Evolutionary conservation across 2,113 vertebrate genomes (phyloP).

Genomic region (Laticauda laticaudata): DNA sequence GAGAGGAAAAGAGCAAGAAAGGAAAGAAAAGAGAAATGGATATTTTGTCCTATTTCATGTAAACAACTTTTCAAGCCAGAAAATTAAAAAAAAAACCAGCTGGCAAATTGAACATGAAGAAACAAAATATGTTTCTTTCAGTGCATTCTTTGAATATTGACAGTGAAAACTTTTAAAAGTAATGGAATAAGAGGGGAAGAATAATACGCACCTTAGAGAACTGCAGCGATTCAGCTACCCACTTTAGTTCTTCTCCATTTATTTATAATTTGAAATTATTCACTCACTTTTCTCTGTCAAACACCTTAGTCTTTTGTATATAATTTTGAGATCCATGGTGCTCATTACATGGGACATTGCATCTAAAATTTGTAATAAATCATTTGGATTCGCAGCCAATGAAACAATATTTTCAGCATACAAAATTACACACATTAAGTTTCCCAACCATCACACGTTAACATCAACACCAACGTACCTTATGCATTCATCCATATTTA

Average conservation of each 20-base stretch:
- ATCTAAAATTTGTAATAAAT: background rate
- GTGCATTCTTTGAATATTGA: constrained; percentile 14
- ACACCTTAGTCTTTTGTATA: background rate
- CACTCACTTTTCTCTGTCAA: background rate
- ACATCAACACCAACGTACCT: background rate
- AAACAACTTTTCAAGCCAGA: constrained; percentile 35
- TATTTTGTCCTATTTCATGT: constrained; percentile 9
- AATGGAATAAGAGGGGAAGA: background rate
- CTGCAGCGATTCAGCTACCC: background rate
- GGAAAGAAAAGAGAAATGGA: background rate
- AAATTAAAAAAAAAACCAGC: background rate
- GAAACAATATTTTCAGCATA: background rate
- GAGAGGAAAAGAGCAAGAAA: background rate
- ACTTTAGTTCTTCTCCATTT: background rate
- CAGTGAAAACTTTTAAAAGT: background rate
- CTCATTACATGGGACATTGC: background rate
- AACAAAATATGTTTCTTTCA: background rate
- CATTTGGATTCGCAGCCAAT: background rate
- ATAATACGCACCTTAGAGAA: background rate
- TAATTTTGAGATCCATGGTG: background rate
- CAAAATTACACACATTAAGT: background rate
- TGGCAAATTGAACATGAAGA: constrained; percentile 19
- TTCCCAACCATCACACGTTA: background rate
- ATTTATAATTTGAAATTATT: background rate
- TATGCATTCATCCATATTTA: background rate